Conservation (phyloP, 2,113 vertebrate genomes). For the Vidua macroura region DNA sequence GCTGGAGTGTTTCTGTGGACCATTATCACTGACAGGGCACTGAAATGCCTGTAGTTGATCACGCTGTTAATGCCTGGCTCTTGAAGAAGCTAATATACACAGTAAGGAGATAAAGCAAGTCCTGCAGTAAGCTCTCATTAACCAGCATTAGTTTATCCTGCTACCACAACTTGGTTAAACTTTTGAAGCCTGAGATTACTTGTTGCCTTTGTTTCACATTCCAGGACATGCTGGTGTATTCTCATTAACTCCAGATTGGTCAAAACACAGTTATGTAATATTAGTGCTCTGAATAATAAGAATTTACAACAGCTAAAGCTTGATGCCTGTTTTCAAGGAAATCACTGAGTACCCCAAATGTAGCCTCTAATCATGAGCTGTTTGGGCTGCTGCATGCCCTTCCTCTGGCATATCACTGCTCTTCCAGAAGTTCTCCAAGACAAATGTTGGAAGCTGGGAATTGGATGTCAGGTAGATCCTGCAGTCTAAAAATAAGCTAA, state of each 20-base stretch:
- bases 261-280: not conserved
- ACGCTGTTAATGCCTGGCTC: not conserved
- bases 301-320: not conserved
- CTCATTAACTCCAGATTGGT: not conserved
- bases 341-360: not conserved
- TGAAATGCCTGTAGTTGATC: not conserved
- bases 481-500: not conserved
- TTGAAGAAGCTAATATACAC: not conserved
- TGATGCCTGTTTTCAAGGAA: not conserved
- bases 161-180: not conserved
- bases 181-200: not conserved
- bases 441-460: not conserved
- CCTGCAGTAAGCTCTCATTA: not conserved
- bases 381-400: not conserved
- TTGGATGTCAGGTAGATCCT: not conserved
- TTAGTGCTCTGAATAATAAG: not conserved
- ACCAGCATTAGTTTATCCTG: not conserved
- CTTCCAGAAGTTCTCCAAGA: not conserved
- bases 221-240: not conserved
- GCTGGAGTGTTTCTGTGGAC: not conserved
- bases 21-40: not conserved
- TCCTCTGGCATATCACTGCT: not conserved
- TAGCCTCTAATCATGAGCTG: fast-evolving
- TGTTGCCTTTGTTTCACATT: not conserved
- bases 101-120: not conserved